These are phyloP conservation scores for Channa maculata DNA, from an alignment of 2,113 vertebrate species.

Conservation along the genomic window DNA sequence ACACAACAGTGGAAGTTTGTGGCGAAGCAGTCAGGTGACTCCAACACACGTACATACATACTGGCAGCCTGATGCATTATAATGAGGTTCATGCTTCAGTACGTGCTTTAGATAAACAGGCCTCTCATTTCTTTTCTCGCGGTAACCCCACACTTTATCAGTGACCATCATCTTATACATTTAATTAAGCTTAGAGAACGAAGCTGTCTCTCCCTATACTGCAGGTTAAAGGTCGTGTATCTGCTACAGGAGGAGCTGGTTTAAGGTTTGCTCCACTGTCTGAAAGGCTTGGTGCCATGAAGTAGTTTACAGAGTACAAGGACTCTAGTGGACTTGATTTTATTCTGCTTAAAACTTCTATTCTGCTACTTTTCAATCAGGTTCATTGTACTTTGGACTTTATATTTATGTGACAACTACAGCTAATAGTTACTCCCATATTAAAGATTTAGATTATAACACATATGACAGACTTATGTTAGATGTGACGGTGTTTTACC, in stretches of 20 bases:
- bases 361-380: no score
- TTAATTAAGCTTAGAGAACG: slow-evolving; percentile 49
- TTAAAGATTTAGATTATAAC: no score
- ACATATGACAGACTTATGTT: no score
- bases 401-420: no score
- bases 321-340: no score
- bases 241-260: slow-evolving; percentile 22
- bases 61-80: neutral
- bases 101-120: slow-evolving; percentile 31
- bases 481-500: no score
- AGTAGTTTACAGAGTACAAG: no score
- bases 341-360: no score
- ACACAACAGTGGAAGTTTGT: slow-evolving; percentile 56
- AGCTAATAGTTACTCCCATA: no score
- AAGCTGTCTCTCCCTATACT: slow-evolving; percentile 45
- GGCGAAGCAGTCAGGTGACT: slow-evolving; percentile 53
- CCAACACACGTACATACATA: neutral
- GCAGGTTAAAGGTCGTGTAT: slow-evolving; percentile 27
- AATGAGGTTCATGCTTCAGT: slow-evolving; percentile 12
- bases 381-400: no score
- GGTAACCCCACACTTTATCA: slow-evolving; percentile 43
- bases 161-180: slow-evolving; percentile 45
- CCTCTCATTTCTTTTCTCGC: slow-evolving; percentile 1
- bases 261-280: slow-evolving; percentile 11
- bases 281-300: neutral